phyloP scores from a whole-genome alignment of 2,888 invertebrate species.

The Phengaris arion region DNA sequence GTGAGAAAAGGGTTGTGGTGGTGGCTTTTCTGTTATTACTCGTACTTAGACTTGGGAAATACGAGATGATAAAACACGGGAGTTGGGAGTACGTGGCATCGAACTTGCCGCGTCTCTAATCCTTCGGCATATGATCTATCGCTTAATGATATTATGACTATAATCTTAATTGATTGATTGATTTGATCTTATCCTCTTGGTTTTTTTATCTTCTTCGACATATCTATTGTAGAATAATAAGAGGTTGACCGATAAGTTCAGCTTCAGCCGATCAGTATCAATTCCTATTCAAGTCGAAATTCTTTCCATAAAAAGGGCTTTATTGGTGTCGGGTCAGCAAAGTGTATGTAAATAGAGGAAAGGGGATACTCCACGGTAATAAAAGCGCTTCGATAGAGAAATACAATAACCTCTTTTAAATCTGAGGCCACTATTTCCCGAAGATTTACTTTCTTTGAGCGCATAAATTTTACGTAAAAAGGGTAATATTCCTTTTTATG shows the following conservation, averaged over 20 bases:
- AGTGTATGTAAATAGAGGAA: constrained; percentile 73
- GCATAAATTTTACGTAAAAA: constrained; percentile 10
- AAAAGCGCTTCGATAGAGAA: constrained; percentile 56
- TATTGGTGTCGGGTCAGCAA: constrained; percentile 73
- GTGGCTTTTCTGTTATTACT: too few relatives aligned
- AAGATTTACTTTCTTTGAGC: constrained; percentile 35
- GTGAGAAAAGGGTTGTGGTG: too few relatives aligned
- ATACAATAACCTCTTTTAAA: constrained; percentile 39
- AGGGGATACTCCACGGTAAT: constrained; percentile 56
- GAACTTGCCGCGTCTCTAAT: too few relatives aligned
- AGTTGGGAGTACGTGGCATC: too few relatives aligned
- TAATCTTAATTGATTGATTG: too few relatives aligned
- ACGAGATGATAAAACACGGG: too few relatives aligned
- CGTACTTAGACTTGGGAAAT: too few relatives aligned
- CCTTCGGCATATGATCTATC: too few relatives aligned
- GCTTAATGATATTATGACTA: too few relatives aligned
- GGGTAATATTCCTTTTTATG: not conserved
- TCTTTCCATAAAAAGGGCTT: constrained; percentile 67
- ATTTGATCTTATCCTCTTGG: too few relatives aligned
- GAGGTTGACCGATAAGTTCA: not conserved
- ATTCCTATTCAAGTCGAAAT: constrained; percentile 31
- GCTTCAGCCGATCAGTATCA: constrained; percentile 21
- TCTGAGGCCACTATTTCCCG: constrained; percentile 38
- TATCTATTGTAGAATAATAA: not conserved
- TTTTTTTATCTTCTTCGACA: too few relatives aligned